phyloP scores from a whole-genome alignment of 2,888 invertebrate species.

The Erynnis tages region DNA sequence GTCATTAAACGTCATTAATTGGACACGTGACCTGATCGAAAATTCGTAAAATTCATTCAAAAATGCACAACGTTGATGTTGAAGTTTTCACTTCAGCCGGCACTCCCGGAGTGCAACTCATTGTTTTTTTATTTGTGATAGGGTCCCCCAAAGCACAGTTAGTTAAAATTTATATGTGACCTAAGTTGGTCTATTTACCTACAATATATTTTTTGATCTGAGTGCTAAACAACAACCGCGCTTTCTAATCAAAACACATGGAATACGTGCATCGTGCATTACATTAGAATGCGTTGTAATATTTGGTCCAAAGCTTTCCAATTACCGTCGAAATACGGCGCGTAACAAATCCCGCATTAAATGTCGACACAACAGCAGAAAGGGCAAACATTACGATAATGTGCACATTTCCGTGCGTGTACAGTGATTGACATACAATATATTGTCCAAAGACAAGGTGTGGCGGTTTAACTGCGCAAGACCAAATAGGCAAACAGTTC shows the following conservation, averaged over 20 bases:
- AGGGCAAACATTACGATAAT: conserved; percentile 43
- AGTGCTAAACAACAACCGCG: too few relatives aligned
- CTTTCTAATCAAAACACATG: not conserved
- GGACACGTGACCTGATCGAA: too few relatives aligned
- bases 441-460: conserved; percentile 68
- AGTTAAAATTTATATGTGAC: too few relatives aligned
- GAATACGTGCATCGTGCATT: not conserved
- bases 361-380: conserved; percentile 26
- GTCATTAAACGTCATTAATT: too few relatives aligned
- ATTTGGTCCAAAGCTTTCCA: not conserved
- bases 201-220: too few relatives aligned
- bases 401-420: conserved; percentile 56
- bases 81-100: too few relatives aligned
- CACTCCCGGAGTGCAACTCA: too few relatives aligned
- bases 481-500: conserved; percentile 56
- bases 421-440: conserved; percentile 71
- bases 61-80: too few relatives aligned
- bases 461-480: conserved; percentile 64
- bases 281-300: not conserved
- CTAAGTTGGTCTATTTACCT: too few relatives aligned
- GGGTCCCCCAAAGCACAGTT: too few relatives aligned
- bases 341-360: conserved; percentile 24
- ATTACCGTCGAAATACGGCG: not conserved
- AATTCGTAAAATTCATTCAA: too few relatives aligned
- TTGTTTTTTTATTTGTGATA: too few relatives aligned